phyloP scores from a whole-genome alignment of 2,797 vertebrate genomes.

The Rhinichthys osculus region DNA sequence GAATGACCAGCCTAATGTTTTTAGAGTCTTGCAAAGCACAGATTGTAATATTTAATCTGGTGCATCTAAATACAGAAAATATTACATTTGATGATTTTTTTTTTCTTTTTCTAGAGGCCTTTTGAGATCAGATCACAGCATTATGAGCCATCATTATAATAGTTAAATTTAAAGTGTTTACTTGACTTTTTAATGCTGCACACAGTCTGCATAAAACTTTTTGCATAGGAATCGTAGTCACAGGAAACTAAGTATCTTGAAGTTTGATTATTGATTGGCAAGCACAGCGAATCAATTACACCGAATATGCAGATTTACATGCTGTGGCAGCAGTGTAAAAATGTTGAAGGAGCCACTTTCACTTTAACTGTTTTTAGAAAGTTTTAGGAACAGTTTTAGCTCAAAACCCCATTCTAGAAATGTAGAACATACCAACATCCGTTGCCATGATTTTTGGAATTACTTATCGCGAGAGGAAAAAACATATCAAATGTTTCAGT shows the following conservation, averaged over 20 bases:
- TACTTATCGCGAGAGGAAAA: too few species aligned
- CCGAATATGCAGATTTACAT: background rate
- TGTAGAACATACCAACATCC: too few species aligned
- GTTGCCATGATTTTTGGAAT: too few species aligned
- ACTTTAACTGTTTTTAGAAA: background rate
- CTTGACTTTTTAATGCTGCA: background rate
- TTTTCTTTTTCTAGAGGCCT: background rate
- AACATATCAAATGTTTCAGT: too few species aligned
- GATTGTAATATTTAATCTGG: constrained; percentile 8
- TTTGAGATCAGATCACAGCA: background rate
- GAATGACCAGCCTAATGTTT: constrained; percentile 4
- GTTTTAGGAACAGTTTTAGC: background rate
- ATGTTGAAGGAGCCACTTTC: background rate
- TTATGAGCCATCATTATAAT: background rate
- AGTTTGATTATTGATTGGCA: background rate
- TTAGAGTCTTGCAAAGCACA: background rate
- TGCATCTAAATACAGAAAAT: background rate
- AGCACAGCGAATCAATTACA: background rate
- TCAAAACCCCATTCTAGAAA: background rate
- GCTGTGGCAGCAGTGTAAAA: background rate
- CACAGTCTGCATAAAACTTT: background rate
- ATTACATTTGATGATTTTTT: background rate
- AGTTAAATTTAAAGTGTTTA: too few species aligned
- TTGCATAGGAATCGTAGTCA: background rate
- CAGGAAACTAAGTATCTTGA: background rate